phyloP scores from a whole-genome alignment of 2,888 invertebrate species.

The Drosophila niveifrons region DNA sequence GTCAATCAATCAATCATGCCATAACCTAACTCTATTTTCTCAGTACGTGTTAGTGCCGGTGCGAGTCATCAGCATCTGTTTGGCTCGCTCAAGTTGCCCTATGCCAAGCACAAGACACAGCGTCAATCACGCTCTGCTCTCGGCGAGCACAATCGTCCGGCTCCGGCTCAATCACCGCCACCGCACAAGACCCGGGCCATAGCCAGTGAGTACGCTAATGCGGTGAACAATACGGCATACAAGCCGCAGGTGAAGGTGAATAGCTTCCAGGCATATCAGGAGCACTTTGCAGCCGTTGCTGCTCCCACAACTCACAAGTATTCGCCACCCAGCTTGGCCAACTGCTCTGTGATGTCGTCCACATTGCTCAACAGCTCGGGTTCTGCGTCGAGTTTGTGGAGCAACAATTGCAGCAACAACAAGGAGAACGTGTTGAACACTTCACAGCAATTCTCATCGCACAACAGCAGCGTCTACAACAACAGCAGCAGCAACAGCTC shows the following conservation, averaged over 20 bases:
- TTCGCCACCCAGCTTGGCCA: conserved; percentile 52
- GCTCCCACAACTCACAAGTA: conserved; percentile 8
- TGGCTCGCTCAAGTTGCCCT: conserved; percentile 68
- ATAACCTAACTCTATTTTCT: background rate
- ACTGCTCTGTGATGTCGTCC: conserved; percentile 69
- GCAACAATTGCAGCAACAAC: conserved; percentile 70
- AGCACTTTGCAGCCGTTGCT: conserved; percentile 29
- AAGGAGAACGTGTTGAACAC: conserved; percentile 82
- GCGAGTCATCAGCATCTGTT: conserved; percentile 66
- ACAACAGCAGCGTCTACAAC: conserved; percentile 47
- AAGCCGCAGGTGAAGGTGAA: conserved; percentile 53
- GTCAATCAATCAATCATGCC: background rate
- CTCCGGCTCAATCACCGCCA: conserved; percentile 57
- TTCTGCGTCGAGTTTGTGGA: conserved; percentile 38
- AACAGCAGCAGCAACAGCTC: conserved; percentile 58
- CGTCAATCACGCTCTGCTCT: conserved; percentile 63
- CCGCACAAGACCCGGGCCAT: conserved; percentile 75
- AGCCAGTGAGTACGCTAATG: conserved; percentile 55
- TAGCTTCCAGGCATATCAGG: conserved; percentile 48
- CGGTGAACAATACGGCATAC: conserved; percentile 10
- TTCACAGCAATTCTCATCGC: conserved; percentile 70
- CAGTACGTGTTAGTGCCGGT: conserved; percentile 56
- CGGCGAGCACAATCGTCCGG: conserved; percentile 69
- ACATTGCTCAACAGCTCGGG: conserved; percentile 71
- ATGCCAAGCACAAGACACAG: conserved; percentile 65